Base-by-base conservation (phyloP, 2,797 vertebrate genomes). In the Sebastes oblongus region DNA sequence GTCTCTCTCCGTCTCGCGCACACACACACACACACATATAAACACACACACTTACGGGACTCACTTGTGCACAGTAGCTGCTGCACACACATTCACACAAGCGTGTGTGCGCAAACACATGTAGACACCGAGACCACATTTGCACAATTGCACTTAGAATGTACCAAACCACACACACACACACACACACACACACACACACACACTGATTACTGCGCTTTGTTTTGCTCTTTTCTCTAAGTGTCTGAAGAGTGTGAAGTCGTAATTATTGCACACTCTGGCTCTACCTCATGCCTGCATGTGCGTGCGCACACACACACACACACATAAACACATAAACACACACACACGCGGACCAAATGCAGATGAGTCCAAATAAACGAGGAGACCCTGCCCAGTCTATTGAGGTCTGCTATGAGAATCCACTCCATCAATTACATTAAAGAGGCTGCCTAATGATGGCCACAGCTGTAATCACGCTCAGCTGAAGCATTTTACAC, bases 401-500 rank as follows among this genome's bases (percentile, higher is more conserved):
- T 98, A 97, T 97, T 97, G 96, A 96, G 97, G 97, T 97, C 97
- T 96, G 96, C 97, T 96, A 97, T 97, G 97, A 98, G 97, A 98
- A 98, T 97, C 97, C 97, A 97, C 98, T 97, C 97, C 97, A 97
- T 98, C 97, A 98, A 98, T 98, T 98, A 98, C 97, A 97, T 97
- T 97, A 97, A 98, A 98, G 97, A 97, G 97, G 97, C 96, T 96
- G 96, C 96, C 97, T 98, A 98, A 98, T 98, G 97, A 98, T 94
- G 96, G 96, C 96, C 96, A 96, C 96, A 97, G 97, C 97, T 97
- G 97, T 97, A 97, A 98, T 98, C 97, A 97, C 95, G 96, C 96
- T 97, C 96, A 91, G 90, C 94, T 95, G 95, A 94, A 94, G 92
- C 93, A 92, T 93, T 94, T 93, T 90, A 93, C 92, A 91, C 90